A percentile compares a stretch with the other conserved stretches of the same genome.
Evolutionary conservation across 2,888 invertebrate genomes (phyloP).

Genomic region (Acleris emargana): DNA sequence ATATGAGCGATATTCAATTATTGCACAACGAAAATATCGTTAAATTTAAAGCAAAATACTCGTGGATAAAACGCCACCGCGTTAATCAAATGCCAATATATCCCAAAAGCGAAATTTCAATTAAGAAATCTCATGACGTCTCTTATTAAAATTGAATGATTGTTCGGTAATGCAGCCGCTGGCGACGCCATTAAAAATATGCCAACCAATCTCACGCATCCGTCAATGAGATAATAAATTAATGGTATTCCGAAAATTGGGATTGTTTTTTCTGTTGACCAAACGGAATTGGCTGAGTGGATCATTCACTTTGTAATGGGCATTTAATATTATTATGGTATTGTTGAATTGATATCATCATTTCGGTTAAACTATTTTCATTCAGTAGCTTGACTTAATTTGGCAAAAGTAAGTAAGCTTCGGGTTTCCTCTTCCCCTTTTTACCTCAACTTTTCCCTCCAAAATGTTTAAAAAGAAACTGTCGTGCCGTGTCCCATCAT

Average conservation of each 20-base stretch:
- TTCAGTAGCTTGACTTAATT: no score
- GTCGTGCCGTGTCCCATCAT: no score
- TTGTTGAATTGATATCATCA: no score
- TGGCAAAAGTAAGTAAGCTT: no score
- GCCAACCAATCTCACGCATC: slow-evolving; percentile 48
- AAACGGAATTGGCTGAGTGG: slow-evolving; percentile 31
- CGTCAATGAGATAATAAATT: slow-evolving; percentile 35
- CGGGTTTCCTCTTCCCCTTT: no score
- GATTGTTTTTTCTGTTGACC: slow-evolving; percentile 21
- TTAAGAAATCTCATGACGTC: slow-evolving; percentile 73
- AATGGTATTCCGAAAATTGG: slow-evolving; percentile 28
- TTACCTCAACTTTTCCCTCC: no score
- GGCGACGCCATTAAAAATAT: slow-evolving; percentile 64
- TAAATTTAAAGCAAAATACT: background rate
- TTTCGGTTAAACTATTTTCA: no score
- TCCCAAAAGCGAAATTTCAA: slow-evolving; percentile 64
- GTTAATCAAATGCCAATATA: background rate
- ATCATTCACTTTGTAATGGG: slow-evolving; percentile 10
- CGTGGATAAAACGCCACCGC: background rate
- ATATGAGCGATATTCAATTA: no score
- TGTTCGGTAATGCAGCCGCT: slow-evolving; percentile 57
- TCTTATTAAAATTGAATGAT: slow-evolving; percentile 72
- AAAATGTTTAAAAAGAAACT: no score
- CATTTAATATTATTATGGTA: background rate
- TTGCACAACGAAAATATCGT: no score